phyloP scores from a whole-genome alignment of 2,888 invertebrate species.

The Cryptocephalus primarius region DNA sequence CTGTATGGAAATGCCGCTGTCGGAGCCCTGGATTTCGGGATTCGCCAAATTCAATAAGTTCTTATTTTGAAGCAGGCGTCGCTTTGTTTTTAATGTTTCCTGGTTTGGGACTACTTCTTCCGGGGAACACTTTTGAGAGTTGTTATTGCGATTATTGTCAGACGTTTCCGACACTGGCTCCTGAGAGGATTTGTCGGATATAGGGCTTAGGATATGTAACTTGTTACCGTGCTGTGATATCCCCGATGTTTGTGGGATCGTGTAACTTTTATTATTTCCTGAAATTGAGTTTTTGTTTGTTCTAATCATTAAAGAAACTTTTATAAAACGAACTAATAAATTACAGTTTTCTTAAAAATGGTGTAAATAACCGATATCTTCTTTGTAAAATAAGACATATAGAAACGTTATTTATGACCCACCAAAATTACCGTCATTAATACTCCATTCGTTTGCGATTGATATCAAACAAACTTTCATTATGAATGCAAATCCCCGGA shows the following conservation, averaged over 20 bases:
- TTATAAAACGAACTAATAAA: neutral
- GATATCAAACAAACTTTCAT: too few species aligned
- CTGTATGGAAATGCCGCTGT: slow-evolving; percentile 80
- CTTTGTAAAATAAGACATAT: too few species aligned
- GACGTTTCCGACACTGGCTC: slow-evolving; percentile 76
- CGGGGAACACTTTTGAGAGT: slow-evolving; percentile 66
- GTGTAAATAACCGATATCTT: too few species aligned
- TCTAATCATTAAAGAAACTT: neutral
- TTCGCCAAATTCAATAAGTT: slow-evolving; percentile 51
- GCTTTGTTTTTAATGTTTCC: slow-evolving; percentile 47
- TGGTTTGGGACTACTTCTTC: slow-evolving; percentile 45
- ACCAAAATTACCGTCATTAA: too few species aligned
- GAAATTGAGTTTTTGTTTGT: neutral
- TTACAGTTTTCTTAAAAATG: too few species aligned
- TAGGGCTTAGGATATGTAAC: slow-evolving; percentile 77
- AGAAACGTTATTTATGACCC: too few species aligned
- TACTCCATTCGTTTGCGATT: neutral
- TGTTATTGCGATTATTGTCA: slow-evolving; percentile 69
- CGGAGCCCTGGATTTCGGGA: slow-evolving; percentile 71
- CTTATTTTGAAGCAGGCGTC: slow-evolving; percentile 64
- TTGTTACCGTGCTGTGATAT: slow-evolving; percentile 57
- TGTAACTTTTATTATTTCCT: slow-evolving; percentile 12
- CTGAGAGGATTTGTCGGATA: slow-evolving; percentile 82
- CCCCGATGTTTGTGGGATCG: slow-evolving; percentile 12
- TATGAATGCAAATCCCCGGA: too few species aligned